Conservation (phyloP, 2,113 vertebrate genomes). For the Ictalurus punctatus region DNA sequence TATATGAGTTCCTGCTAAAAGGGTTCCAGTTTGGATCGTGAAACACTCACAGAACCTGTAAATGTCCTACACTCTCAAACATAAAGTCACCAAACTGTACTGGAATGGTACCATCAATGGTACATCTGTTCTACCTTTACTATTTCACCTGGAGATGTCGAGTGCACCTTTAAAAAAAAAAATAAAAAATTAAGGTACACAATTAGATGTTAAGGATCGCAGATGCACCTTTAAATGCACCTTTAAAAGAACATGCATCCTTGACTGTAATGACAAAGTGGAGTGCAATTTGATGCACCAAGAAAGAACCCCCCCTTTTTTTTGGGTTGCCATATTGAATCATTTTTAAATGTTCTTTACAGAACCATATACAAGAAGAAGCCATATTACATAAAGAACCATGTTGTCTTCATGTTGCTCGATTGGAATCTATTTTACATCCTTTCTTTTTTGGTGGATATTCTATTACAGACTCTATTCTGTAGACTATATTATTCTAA, state of each 20-base stretch:
- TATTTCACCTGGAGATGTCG: not conserved
- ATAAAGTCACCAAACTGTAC: not conserved
- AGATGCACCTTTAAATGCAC: not conserved
- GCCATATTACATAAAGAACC: not conserved
- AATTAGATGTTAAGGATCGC: not conserved
- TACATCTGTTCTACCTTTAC: not conserved
- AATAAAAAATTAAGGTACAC: not conserved
- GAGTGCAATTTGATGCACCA: not conserved
- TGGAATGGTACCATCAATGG: no score
- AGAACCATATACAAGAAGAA: not conserved
- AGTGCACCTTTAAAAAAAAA: not conserved
- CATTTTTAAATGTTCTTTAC: not conserved
- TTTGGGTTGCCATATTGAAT: not conserved
- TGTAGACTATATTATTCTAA: no score
- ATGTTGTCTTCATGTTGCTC: not conserved
- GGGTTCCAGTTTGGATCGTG: not conserved
- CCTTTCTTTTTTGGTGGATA: not conserved
- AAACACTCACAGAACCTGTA: not conserved
- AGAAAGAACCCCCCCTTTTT: not conserved
- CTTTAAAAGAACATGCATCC: not conserved
- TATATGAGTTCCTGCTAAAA: not conserved
- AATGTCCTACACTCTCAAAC: not conserved
- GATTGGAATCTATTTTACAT: not conserved
- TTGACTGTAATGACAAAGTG: no score
- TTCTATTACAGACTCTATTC: not conserved